A percentile compares a stretch with the other conserved stretches of the same genome.
Conservation (phyloP, 2,113 vertebrate species). For the Abramis brama region DNA sequence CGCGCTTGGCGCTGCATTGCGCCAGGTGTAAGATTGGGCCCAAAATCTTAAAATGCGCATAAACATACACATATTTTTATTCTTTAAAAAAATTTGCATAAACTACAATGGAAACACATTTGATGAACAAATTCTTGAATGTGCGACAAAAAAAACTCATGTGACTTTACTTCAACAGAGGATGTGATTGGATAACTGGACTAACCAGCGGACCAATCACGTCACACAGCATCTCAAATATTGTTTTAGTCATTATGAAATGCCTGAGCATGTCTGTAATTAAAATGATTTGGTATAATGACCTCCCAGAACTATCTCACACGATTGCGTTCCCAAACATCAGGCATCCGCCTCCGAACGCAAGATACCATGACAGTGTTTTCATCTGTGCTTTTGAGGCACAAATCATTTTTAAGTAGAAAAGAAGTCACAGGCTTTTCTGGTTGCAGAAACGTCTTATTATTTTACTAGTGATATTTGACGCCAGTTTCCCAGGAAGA, state of each 20-base stretch:
- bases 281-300: too few species aligned
- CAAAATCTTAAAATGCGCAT: neutral
- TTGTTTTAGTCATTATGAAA: too few species aligned
- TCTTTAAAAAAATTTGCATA: neutral
- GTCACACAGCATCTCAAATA: too few species aligned
- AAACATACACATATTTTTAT: neutral
- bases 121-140: neutral
- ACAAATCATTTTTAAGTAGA: neutral
- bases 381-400: neutral
- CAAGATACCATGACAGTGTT: neutral
- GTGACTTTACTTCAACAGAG: neutral
- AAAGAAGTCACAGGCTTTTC: neutral
- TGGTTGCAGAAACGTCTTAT: neutral
- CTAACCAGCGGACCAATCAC: neutral
- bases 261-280: too few species aligned
- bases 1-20: too few species aligned
- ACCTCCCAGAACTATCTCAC: too few species aligned
- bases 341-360: too few species aligned
- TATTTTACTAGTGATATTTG: neutral
- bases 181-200: neutral
- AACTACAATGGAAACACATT: neutral
- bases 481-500: neutral
- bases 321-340: too few species aligned
- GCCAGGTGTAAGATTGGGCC: too few species aligned
- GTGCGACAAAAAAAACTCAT: neutral